phyloP scores from a whole-genome alignment of 2,888 invertebrate species.

The Nomada goodeniana region DNA sequence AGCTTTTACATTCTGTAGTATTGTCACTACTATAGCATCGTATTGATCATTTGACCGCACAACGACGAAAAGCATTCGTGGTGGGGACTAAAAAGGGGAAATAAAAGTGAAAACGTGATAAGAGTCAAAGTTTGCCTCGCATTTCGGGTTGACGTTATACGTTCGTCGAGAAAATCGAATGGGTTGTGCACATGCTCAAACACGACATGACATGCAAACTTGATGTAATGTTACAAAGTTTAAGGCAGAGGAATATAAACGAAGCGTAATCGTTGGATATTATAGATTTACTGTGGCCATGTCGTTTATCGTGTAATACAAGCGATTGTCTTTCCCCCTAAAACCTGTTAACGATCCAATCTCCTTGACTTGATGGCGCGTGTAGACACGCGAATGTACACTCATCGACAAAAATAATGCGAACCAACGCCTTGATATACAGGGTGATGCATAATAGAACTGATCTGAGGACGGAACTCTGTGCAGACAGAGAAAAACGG shows the following conservation, averaged over 20 bases:
- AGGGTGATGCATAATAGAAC: conserved; percentile 17
- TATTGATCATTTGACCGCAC: conserved; percentile 33
- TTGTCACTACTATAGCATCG: not conserved
- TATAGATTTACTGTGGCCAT: not conserved
- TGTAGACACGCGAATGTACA: conserved; percentile 51
- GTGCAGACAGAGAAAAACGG: not conserved
- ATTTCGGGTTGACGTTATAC: not conserved
- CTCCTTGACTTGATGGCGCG: conserved; percentile 31
- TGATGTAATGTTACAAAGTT: not conserved
- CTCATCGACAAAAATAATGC: conserved; percentile 62
- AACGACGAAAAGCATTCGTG: conserved; percentile 6
- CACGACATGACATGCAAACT: not conserved
- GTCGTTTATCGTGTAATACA: conserved; percentile 35
- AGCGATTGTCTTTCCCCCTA: conserved; percentile 35
- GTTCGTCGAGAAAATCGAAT: conserved; percentile 1
- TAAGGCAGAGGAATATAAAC: not conserved
- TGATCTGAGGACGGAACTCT: not conserved
- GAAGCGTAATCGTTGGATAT: not conserved
- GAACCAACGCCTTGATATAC: conserved; percentile 33
- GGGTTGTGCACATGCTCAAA: not conserved
- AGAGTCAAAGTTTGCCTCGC: not conserved
- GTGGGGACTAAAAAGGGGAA: not conserved
- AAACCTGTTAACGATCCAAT: conserved; percentile 60
- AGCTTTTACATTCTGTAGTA: conserved; percentile 23
- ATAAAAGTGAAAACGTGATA: conserved; percentile 9